These are phyloP conservation scores for Teleopsis dalmanni DNA, from an alignment of 1,140 invertebrate species.

Conservation along the genomic window DNA sequence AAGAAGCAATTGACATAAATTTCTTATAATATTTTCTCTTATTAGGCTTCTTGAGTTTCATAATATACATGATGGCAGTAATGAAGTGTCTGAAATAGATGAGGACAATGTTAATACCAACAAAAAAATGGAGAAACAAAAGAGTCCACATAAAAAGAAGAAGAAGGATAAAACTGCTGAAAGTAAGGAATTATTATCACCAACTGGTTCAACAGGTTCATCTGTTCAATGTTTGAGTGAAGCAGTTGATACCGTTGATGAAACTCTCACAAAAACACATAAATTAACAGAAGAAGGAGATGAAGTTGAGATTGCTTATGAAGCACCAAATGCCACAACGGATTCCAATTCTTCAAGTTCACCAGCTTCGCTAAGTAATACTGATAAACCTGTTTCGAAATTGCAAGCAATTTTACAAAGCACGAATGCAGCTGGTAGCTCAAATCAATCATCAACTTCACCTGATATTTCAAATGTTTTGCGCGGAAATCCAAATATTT, in stretches of 20 bases:
- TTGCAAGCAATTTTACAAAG: slow-evolving; percentile 36
- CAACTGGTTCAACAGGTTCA: slow-evolving; percentile 7
- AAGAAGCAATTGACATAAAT: background rate
- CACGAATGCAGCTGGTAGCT: background rate
- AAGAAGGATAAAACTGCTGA: background rate
- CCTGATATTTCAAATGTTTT: slow-evolving; percentile 46
- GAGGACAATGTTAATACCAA: slow-evolving; percentile 25
- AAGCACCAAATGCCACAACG: slow-evolving; percentile 9
- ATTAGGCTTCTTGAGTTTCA: slow-evolving; percentile 61
- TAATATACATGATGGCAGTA: slow-evolving; percentile 59
- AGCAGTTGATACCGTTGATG: background rate
- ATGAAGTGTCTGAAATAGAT: slow-evolving; percentile 40
- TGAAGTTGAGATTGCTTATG: slow-evolving; percentile 18
- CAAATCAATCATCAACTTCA: background rate
- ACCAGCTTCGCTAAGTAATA: slow-evolving; percentile 20
- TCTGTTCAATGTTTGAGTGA: slow-evolving; percentile 10
- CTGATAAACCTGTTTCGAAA: slow-evolving; percentile 28
- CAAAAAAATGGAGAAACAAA: slow-evolving; percentile 47
- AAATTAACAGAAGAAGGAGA: background rate
- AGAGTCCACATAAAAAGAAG: background rate
- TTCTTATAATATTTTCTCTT: background rate
- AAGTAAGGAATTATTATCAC: slow-evolving; percentile 8
- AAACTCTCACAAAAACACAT: slow-evolving; percentile 10
- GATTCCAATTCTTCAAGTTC: slow-evolving; percentile 20
- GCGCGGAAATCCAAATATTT: slow-evolving; percentile 69